Evolutionary conservation across 1,140 invertebrate genomes (phyloP), one percentile per base, ranked within the genome.

Genomic region (Drosophila persimilis): DNA sequence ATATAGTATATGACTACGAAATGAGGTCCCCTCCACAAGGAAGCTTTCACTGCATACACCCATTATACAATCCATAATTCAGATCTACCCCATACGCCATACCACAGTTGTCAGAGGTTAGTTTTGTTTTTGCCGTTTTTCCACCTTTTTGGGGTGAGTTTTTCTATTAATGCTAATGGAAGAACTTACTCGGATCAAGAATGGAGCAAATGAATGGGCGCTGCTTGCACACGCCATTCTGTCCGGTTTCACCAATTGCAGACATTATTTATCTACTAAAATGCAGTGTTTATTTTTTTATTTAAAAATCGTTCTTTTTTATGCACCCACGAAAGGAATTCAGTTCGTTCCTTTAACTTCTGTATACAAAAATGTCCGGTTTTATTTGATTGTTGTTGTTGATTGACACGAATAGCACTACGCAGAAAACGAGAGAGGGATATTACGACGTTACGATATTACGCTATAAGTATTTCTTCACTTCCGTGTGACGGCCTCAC

Each of bases 181-280:
- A 90, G 29, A 63, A 90, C 89, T 91, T 91, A 91, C 90, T 89
- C 53, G 90, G 90, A 83, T 91, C 89, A 73, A 91, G 85, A 75
- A 91, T 74, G 63, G 90, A 90, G 64, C 90, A 91, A 78, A 91
- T 90, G 41, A 90, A 76, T 63, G 90, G 89, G 31, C 83, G 89
- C 67, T 81, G 78, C 66, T 90, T 91, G 74, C 74, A 83, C 67
- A 90, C 74, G 69, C 89, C 90, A 62, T 91, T 91, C 70, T 90
- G 89, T 71, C 77, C 86, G 64, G 64, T 65, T 66, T 88, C 83
- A 46, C 81, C 83, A 61, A 75, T 72, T 51, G 81, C 54, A 46
- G 83, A 77, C 81, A 86, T 86, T 75, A 60, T 77, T 43, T 52
- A 39, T 39, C 35, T 11, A 39, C 35, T 39, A 39, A 44, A 39